Percentiles rank a stretch among this genome's conserved stretches.
Conservation (phyloP, 2,797 vertebrate genomes). For the Fistularia commersonii region DNA sequence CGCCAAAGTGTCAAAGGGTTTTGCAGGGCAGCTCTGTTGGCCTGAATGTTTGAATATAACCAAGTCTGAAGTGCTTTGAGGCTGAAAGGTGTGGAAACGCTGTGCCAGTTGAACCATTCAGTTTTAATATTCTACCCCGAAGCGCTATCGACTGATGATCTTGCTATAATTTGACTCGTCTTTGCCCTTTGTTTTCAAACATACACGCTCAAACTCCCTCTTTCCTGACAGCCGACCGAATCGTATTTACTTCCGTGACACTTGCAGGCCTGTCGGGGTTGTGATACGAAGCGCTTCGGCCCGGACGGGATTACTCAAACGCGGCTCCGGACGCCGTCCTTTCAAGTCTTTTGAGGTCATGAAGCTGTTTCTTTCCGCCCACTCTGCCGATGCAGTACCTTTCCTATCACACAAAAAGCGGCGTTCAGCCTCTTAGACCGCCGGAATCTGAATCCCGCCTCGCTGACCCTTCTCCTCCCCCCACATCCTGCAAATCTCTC, state of each 20-base stretch:
- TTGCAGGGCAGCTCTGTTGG: no score
- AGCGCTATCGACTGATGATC: no score
- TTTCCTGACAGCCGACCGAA: slow-evolving; percentile 42
- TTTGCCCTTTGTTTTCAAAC: neutral
- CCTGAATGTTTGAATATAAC: no score
- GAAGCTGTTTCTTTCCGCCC: neutral
- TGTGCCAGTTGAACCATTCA: no score
- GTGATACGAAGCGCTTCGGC: slow-evolving; percentile 41
- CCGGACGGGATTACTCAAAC: slow-evolving; percentile 43
- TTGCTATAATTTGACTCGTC: neutral
- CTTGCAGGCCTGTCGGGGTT: slow-evolving; percentile 38
- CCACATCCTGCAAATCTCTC: slow-evolving; percentile 14
- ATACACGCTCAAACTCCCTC: slow-evolving; percentile 7
- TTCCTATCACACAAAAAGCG: slow-evolving; percentile 5
- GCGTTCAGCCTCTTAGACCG: neutral
- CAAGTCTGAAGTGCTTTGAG: no score
- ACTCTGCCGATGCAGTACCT: neutral
- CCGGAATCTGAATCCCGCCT: no score
- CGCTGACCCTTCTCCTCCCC: slow-evolving; percentile 17
- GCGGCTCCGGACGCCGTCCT: slow-evolving; percentile 10
- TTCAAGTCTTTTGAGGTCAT: slow-evolving; percentile 22
- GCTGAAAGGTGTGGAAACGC: no score
- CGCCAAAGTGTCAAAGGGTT: no score
- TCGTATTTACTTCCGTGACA: slow-evolving; percentile 55
- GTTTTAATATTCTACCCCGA: no score